Conservation (phyloP, 2,888 invertebrate genomes). For the Oxytorus armatus region DNA sequence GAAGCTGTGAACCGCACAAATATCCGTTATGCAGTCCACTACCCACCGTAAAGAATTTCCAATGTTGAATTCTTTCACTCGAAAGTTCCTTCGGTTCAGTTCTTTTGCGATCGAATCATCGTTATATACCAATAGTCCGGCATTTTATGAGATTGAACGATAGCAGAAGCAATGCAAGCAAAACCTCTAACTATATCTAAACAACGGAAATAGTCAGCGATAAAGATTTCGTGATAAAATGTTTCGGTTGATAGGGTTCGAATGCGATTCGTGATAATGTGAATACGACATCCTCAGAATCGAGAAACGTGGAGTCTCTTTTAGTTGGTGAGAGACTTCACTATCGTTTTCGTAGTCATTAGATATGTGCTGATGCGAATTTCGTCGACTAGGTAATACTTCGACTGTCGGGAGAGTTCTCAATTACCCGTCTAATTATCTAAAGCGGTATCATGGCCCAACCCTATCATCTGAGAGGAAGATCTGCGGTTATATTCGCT, state of each 20-base stretch:
- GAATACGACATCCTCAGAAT: slow-evolving; percentile 40
- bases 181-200: slow-evolving; percentile 6
- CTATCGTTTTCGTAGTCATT: slow-evolving; percentile 48
- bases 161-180: slow-evolving; percentile 2
- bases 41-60: neutral
- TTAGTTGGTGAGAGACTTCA: slow-evolving; percentile 29
- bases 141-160: slow-evolving; percentile 21
- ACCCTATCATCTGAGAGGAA: slow-evolving; percentile 77
- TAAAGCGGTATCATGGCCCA: slow-evolving; percentile 76
- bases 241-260: slow-evolving; percentile 26
- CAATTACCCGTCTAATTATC: slow-evolving; percentile 84
- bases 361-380: slow-evolving; percentile 49
- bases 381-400: slow-evolving; percentile 61
- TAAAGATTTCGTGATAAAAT: slow-evolving; percentile 52
- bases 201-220: slow-evolving; percentile 47
- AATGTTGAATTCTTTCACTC: slow-evolving; percentile 3
- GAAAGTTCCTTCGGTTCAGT: neutral
- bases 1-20: neutral
- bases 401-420: slow-evolving; percentile 67
- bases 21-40: neutral
- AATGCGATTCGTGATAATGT: slow-evolving; percentile 34
- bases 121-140: neutral
- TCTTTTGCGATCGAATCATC: slow-evolving; percentile 9
- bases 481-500: slow-evolving; percentile 76
- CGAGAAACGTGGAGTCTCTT: slow-evolving; percentile 5